These are phyloP conservation scores for Syrphus vitripennis DNA, from an alignment of 2,888 invertebrate genomes.

Conservation along the genomic window DNA sequence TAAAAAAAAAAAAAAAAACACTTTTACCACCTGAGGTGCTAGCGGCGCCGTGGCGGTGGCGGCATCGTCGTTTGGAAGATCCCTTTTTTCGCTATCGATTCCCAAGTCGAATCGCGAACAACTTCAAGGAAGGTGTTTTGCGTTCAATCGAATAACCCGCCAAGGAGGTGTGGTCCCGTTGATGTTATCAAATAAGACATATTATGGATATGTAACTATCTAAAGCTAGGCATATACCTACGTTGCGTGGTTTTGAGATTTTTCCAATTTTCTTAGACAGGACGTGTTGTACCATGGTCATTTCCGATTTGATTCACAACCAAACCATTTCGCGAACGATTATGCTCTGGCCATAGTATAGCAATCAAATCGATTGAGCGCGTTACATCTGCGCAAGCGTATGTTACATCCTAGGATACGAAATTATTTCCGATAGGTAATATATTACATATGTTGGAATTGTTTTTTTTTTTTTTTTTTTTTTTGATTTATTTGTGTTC, in stretches of 20 bases:
- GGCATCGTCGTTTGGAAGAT: not conserved
- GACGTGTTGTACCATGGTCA: conserved; percentile 21
- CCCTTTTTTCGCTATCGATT: conserved; percentile 33
- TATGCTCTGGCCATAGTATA: not conserved
- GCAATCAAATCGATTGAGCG: too few species aligned
- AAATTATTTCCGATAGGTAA: conserved; percentile 61
- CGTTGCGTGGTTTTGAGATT: conserved; percentile 44
- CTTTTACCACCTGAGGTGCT: conserved; percentile 68
- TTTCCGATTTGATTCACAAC: conserved; percentile 57
- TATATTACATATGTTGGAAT: conserved; percentile 34
- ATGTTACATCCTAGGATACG: conserved; percentile 28
- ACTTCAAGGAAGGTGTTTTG: conserved; percentile 46
- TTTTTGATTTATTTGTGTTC: not conserved
- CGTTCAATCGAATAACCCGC: conserved; percentile 40
- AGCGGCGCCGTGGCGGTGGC: not conserved
- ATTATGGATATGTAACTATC: conserved; percentile 11
- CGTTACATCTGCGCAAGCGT: conserved; percentile 13
- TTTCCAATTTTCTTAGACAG: conserved; percentile 15
- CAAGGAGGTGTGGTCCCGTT: conserved; percentile 49
- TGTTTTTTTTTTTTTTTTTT: not conserved
- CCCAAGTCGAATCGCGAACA: not conserved
- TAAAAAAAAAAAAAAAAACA: too few species aligned
- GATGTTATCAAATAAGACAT: conserved; percentile 52
- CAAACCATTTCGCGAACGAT: conserved; percentile 20
- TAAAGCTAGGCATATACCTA: not conserved